Base-by-base conservation (phyloP, 1,140 invertebrate genomes). In the Bradysia coprophila region DNA sequence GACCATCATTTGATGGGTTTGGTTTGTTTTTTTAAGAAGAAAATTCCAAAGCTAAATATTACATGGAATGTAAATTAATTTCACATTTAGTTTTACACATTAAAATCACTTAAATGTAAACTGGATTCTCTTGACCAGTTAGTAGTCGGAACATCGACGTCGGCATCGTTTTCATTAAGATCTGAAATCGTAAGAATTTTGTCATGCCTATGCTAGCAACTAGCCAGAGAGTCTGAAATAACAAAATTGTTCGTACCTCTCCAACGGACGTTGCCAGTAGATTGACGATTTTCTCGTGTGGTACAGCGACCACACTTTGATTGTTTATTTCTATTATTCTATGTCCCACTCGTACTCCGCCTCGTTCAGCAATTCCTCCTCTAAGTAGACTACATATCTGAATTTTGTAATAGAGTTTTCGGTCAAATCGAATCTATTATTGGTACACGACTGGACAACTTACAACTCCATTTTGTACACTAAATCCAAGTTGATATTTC, bases 161-260 rank as follows among this genome's bases (percentile, higher is more conserved):
- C 45, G 95, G 95, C 95, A 98, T 98, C 38, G 96, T 99, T 66
- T 97, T 98, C 94, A 99, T 98, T 48, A 96, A 72, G 53, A 99
- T 98, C 91, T 96, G 68, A 24, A 78, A 75, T 32, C 19, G 36
- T 47, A 44, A n/a, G 38, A 31, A 38, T 20, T n/a, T n/a, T n/a
- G n/a, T n/a, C n/a, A n/a, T n/a, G n/a, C n/a, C n/a, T n/a, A n/a
- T n/a, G n/a, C n/a, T n/a, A n/a, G n/a, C n/a, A n/a, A n/a, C n/a
- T n/a, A n/a, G n/a, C n/a, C n/a, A n/a, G n/a, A n/a, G n/a, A n/a
- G n/a, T n/a, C n/a, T n/a, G n/a, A n/a, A n/a, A n/a, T n/a, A n/a
- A n/a, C n/a, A n/a, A n/a, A n/a, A n/a, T n/a, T n/a, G n/a, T 13
- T 40, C 42, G 63, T 66, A 96, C 92, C 78, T 99, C 96, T 53